Evolutionary conservation across 1,140 invertebrate species (phyloP).

Genomic region (Nasonia giraulti): DNA sequence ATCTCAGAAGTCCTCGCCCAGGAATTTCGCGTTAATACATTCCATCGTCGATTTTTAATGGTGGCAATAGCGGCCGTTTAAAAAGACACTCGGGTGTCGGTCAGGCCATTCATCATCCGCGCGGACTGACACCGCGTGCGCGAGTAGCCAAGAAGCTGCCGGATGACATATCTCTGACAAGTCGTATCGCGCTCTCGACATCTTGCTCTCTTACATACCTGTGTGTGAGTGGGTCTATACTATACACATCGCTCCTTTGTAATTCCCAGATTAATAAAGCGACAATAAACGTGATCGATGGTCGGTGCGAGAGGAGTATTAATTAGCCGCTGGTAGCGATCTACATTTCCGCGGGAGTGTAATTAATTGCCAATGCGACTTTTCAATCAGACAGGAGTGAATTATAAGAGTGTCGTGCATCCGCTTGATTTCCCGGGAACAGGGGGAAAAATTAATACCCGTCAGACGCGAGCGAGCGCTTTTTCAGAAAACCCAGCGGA

Average conservation of each 20-base stretch:
- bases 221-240: not conserved
- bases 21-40: conserved; percentile 23
- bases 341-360: conserved; percentile 9
- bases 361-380: not conserved
- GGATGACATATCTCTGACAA: conserved; percentile 52
- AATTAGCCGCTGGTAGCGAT: conserved; percentile 37
- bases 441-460: not conserved
- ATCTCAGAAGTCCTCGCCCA: not conserved
- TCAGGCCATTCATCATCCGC: conserved; percentile 42
- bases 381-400: not conserved
- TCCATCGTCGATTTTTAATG: conserved; percentile 42
- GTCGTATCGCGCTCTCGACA: conserved; percentile 35
- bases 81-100: conserved; percentile 40
- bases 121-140: not conserved
- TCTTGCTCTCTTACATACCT: conserved; percentile 20
- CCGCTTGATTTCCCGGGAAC: not conserved
- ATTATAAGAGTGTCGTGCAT: not conserved
- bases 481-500: conserved; percentile 1
- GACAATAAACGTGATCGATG: conserved; percentile 46
- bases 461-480: not conserved
- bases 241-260: not conserved
- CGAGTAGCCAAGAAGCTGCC: conserved; percentile 40
- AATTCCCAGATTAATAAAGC: conserved; percentile 42
- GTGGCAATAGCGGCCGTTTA: conserved; percentile 31
- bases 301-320: conserved; percentile 11